Base-by-base conservation (phyloP, 2,797 vertebrate species). In the Sebastes minor region DNA sequence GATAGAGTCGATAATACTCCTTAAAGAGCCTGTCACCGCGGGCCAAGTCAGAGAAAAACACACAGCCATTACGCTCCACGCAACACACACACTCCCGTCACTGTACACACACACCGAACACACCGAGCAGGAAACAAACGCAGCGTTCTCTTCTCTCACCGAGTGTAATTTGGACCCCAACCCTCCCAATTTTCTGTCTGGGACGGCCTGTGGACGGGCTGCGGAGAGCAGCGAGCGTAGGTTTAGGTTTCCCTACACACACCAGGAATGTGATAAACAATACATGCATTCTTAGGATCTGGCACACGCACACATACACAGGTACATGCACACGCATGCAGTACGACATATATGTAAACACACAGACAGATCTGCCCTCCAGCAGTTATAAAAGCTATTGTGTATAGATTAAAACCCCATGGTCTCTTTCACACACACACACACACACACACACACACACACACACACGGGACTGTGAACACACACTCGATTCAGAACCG, bases 101-200 rank as follows among this genome's bases (percentile, higher is more conserved):
- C 85, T 88, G 86, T 89, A 91, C 72, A 89, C 88, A 89, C 88
- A 86, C n/a, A 64, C 84, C 81, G 76, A 59, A 90, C 88, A 91
- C 85, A 82, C 81, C 62, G 84, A 30, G 70, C 87, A 84, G 88
- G 88, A 94, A 94, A 94, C 93, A 94, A 94, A 91, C 56, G 79
- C 84, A 89, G 91, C 87, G 82, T 95, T 96, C 94, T 94, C 90
- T 86, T 90, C 94, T 94, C 91, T 94, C 75, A 86, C 87, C 67
- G 49, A 93, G 93, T 88, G 86, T 93, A 94, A 95, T 95, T 95
- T 94, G 90, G 93, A 94, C 86, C 89, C 86, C 81, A 84, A 92
- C 90, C 86, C 87, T 93, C 87, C 87, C 89, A 94, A 93, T 95
- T 94, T 95, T 95, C 94, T 95, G 94, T 95, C 95, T 96, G 92